Percentiles rank a stretch among this genome's conserved stretches.
These are phyloP conservation scores for Drosophila gaucha DNA, from an alignment of 2,888 invertebrate species.

Conservation along the genomic window DNA sequence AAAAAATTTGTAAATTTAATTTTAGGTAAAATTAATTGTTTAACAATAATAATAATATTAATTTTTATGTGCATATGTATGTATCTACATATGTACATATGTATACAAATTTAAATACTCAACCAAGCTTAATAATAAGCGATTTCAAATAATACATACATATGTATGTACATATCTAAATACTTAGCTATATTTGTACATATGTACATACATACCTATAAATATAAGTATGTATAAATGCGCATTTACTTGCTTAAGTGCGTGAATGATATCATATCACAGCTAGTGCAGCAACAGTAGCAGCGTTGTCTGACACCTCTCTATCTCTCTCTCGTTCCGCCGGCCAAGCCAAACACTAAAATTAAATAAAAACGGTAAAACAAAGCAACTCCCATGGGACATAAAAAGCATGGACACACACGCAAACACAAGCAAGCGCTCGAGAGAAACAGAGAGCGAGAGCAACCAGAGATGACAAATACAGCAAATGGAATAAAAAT, in stretches of 20 bases:
- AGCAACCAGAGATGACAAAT: slow-evolving; percentile 42
- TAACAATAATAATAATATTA: not conserved
- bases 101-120: too few relatives aligned
- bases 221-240: not conserved
- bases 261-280: slow-evolving; percentile 31
- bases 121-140: not conserved
- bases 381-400: slow-evolving; percentile 26
- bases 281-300: slow-evolving; percentile 12
- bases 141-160: too few relatives aligned
- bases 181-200: too few relatives aligned
- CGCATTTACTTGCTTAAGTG: slow-evolving; percentile 2
- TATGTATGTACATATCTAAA: not conserved
- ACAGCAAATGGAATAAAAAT: slow-evolving; percentile 34
- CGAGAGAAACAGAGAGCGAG: slow-evolving; percentile 26
- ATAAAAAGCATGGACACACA: slow-evolving; percentile 1
- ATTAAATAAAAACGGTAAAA: slow-evolving; percentile 48
- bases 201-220: not conserved
- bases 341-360: slow-evolving; percentile 29
- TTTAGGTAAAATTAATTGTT: too few relatives aligned
- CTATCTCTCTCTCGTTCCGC: not conserved
- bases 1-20: not conserved
- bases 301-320: slow-evolving; percentile 6
- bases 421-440: not conserved
- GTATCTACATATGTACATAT: not conserved
- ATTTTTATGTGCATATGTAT: not conserved